Base-by-base conservation (phyloP, 2,797 vertebrate genomes). In the Tenualosa thibaudeaui region DNA sequence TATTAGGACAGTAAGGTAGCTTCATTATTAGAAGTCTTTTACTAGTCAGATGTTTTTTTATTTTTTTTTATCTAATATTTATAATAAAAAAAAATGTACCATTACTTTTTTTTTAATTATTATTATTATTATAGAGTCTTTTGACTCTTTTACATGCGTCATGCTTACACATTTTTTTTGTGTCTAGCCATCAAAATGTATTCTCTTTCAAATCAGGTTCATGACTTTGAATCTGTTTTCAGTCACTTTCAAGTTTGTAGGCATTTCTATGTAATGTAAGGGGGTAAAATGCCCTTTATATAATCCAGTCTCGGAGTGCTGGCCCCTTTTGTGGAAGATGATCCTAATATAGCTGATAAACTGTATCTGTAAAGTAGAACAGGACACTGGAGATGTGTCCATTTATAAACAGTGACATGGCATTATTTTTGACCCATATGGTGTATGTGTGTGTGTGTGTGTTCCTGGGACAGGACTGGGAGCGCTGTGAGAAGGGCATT, bases 401-500 rank as follows among this genome's bases (percentile, higher is more conserved):
- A 71, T 71, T 40, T 71, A 37, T 71, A 71, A 37, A 13, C 65
- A 37, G 13, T 37, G 65, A 43, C 17, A 22, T 78, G 17, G 40
- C 71, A 78, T 43, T 78, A 22, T 37, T 71, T 17, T 37, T 71
- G 65, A 71, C 65, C 65, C 26, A 71, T 40, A 68, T 68, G 58
- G 65, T 71, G 65, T 40, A 4, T 85, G 81, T 78, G 17, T 78
- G 65, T 84, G 68, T 85, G 56, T 91, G 62, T 92, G 83, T 86
- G 50, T 88, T 87, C 83, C 15, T 43, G 71, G 17, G 0, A 78
- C 71, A 99, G 98, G 97, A 98, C 92, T 99, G 98, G 98, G 97
- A 97, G 91, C 95, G 96, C 87, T 98, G 97, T 91, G 98, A 98
- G 92, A 98, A 96, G 56, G 96, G 96, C 89, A 98, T 99, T 86